Base-by-base conservation (phyloP, 1,140 invertebrate species). In the Linepithema humile region DNA sequence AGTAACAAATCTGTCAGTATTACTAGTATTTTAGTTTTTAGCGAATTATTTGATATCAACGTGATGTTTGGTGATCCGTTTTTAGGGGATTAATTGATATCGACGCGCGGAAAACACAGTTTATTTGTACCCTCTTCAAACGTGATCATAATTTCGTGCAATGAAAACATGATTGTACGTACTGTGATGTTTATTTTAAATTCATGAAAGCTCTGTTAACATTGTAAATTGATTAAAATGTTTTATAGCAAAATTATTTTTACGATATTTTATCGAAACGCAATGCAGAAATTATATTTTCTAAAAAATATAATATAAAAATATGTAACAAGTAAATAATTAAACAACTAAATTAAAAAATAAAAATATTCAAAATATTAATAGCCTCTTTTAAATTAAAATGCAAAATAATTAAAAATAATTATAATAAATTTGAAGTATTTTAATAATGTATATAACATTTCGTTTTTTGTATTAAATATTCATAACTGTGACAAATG, bases 81-180 rank as follows among this genome's bases (percentile, higher is more conserved):
- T 80, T 78, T 17, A 6, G 3, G n/a, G 6, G 12, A 80, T 69
- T 64, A 64, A 64, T 64, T 69, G 38, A 48, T 69, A 55, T 55
- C 45, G 23, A 26, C 12, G 12, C 64, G n/a, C 15, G 17, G 7
- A 64, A 64, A 45, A 15, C n/a, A 26, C 23, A 75, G 26, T 64
- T 80, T 45, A 43, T 69, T 55, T 53, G 40, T 48, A 23, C 17
- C 12, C 23, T 40, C 35, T 29, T 69, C 55, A 62, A 75, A 77
- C 20, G 10, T 43, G 17, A 65, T 65, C 20, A 50, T 40, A 65
- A 55, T 80, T 69, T 80, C 9, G 4, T 17, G 23, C 35, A 40
- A 78, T 78, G 17, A 55, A 78, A 69, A 55, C 55, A 80, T 80
- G 64, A 75, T 75, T 48, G 7, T 35, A 23, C 32, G 20, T 9